Evolutionary conservation across 2,797 vertebrate species (phyloP).

Genomic region (Alosa sapidissima): DNA sequence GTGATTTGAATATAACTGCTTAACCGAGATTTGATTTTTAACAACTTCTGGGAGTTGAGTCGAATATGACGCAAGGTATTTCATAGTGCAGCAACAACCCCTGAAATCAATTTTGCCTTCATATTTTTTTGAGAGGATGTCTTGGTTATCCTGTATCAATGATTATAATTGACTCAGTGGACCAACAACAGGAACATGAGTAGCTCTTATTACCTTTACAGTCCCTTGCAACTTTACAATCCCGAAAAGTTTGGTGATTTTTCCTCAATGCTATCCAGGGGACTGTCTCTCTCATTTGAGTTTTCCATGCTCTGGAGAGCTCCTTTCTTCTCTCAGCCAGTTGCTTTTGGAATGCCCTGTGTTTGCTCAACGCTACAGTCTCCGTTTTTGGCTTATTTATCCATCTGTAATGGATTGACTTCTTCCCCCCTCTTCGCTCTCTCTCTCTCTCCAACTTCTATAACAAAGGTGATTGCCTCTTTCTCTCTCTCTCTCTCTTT

Average conservation of each 20-base stretch:
- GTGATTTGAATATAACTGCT: neutral
- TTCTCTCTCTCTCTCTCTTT: conserved; percentile 7
- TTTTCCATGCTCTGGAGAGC: conserved; percentile 37
- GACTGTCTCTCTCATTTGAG: conserved; percentile 3
- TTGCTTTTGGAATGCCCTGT: conserved; percentile 45
- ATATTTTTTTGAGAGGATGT: neutral
- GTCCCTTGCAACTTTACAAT: neutral
- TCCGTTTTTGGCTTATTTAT: conserved; percentile 57
- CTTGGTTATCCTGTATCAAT: neutral
- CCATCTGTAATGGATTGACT: conserved; percentile 56
- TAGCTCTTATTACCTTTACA: conserved; percentile 3
- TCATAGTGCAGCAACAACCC: neutral
- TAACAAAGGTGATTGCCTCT: conserved; percentile 50
- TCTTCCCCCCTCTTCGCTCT: conserved; percentile 42
- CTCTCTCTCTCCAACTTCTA: conserved; percentile 42
- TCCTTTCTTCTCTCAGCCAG: conserved; percentile 48
- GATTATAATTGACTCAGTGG: neutral
- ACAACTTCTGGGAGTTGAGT: neutral
- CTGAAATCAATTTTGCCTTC: neutral
- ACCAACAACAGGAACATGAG: neutral
- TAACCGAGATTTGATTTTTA: neutral
- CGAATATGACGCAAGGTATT: neutral
- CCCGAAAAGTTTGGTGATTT: neutral
- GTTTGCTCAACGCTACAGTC: conserved; percentile 45
- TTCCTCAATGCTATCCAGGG: neutral